Percentiles rank a stretch among this genome's conserved stretches.
These are phyloP conservation scores for Ptychodera flava DNA, from an alignment of 35 echinoderm and acorn worm genomes.

Conservation along the genomic window DNA sequence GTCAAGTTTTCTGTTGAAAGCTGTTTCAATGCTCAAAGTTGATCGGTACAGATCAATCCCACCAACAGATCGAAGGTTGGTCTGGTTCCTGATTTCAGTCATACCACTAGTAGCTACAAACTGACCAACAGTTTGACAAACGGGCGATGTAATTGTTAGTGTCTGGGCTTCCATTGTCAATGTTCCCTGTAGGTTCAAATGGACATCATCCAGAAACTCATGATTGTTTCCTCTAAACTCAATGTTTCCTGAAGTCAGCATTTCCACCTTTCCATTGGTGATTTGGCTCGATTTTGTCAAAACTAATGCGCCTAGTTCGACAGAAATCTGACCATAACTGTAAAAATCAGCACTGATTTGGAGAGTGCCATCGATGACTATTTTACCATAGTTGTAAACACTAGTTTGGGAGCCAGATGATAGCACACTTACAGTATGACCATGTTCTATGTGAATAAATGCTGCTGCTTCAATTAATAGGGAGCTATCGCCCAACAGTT, in stretches of 20 bases:
- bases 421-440: neutral
- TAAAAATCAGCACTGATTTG: neutral
- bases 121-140: neutral
- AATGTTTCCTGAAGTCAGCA: neutral
- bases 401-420: neutral
- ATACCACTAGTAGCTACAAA: neutral
- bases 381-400: neutral
- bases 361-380: neutral
- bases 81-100: neutral
- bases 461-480: neutral
- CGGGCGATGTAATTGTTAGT: neutral
- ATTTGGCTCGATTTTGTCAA: neutral
- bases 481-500: neutral
- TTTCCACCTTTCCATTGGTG: neutral
- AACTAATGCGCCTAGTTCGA: neutral
- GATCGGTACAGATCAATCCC: neutral
- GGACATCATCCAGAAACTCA: neutral
- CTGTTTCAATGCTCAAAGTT: neutral
- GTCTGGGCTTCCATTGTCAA: neutral
- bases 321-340: neutral
- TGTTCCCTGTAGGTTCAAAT: neutral
- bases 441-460: neutral
- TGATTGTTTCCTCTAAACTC: neutral
- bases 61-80: neutral
- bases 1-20: neutral